A percentile compares a stretch with the other conserved stretches of the same genome.
These are phyloP conservation scores for Gallinago nigripennis DNA, from an alignment of 2,797 vertebrate genomes.

Conservation along the genomic window DNA sequence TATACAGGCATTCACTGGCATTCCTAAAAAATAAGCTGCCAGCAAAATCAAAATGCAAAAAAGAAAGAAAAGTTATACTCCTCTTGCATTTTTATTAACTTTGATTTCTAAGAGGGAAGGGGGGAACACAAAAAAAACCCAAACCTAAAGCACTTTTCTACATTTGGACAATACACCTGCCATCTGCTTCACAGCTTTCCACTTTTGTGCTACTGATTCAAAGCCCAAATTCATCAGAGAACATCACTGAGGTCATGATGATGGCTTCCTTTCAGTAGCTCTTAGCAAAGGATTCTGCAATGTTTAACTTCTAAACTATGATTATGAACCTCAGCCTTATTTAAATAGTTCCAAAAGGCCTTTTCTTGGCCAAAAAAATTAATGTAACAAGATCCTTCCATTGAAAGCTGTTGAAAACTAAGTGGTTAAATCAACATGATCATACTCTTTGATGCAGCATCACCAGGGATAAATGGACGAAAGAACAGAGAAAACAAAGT, in stretches of 20 bases:
- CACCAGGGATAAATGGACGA: neutral
- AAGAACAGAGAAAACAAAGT: neutral
- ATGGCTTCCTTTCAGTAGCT: slow-evolving; percentile 16
- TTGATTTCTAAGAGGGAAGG: neutral
- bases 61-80: neutral
- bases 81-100: slow-evolving; percentile 5
- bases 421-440: slow-evolving; percentile 21
- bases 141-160: neutral
- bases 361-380: slow-evolving; percentile 16
- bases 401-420: slow-evolving; percentile 32
- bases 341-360: slow-evolving; percentile 6
- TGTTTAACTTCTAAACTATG: slow-evolving; percentile 19
- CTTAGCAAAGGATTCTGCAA: neutral
- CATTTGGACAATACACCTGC: slow-evolving; percentile 24
- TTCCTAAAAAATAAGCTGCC: neutral
- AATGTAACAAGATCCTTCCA: neutral
- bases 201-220: slow-evolving; percentile 40
- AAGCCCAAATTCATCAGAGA: slow-evolving; percentile 29
- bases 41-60: slow-evolving; percentile 40
- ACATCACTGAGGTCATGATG: neutral
- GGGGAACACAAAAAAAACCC: rapidly evolving
- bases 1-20: neutral
- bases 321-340: neutral
- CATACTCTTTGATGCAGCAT: neutral
- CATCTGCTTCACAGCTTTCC: neutral